phyloP scores from a whole-genome alignment of 1,140 invertebrate genomes.

The Musca domestica region DNA sequence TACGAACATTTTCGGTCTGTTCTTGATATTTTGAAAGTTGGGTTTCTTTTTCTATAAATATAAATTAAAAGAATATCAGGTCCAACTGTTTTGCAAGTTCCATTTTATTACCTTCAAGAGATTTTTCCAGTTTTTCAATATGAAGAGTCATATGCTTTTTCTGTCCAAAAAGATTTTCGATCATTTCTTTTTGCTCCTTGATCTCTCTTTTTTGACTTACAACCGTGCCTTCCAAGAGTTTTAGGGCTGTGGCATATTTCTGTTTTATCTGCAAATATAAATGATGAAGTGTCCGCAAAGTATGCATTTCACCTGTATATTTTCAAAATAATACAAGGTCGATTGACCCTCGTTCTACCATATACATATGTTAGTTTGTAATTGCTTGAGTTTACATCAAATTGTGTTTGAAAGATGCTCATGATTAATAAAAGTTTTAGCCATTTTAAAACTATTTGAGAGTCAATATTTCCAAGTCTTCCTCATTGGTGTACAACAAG shows the following conservation, averaged over 20 bases:
- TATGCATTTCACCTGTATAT: too few species aligned
- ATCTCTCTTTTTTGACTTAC: slow-evolving; percentile 34
- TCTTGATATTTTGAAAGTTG: background rate
- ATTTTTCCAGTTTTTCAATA: slow-evolving; percentile 29
- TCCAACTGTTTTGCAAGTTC: background rate
- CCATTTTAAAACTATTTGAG: too few species aligned
- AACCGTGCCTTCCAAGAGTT: slow-evolving; percentile 30
- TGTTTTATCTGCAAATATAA: slow-evolving; percentile 30
- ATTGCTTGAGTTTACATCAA: too few species aligned
- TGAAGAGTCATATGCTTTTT: slow-evolving; percentile 29
- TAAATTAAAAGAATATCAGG: background rate
- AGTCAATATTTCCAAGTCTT: too few species aligned
- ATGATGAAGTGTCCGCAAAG: too few species aligned
- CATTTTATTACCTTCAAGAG: slow-evolving; percentile 9
- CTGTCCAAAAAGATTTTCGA: slow-evolving; percentile 36
- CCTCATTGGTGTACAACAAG: background rate
- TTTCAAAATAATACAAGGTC: too few species aligned
- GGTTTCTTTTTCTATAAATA: slow-evolving; percentile 18
- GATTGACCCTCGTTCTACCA: too few species aligned
- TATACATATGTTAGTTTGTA: too few species aligned
- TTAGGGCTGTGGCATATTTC: slow-evolving; percentile 29
- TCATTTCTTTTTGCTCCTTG: slow-evolving; percentile 34
- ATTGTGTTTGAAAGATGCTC: too few species aligned
- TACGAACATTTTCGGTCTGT: background rate
- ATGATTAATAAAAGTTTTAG: too few species aligned